Conservation (phyloP, 2,888 invertebrate species). For the Apantesis nais region DNA sequence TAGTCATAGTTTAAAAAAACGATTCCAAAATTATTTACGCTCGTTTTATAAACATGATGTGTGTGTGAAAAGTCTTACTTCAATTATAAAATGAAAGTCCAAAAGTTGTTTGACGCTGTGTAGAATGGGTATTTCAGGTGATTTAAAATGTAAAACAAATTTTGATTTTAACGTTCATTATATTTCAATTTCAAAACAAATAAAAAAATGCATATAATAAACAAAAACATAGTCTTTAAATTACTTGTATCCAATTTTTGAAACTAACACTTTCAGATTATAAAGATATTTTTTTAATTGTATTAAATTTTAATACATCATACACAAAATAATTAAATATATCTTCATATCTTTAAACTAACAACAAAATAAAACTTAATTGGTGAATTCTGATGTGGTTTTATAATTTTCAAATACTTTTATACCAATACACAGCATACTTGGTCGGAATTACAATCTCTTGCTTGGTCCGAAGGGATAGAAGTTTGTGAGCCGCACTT, state of each 20-base stretch:
- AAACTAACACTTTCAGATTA: constrained; percentile 14
- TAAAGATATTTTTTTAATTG: not conserved
- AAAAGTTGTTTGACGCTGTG: not conserved
- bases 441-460: not conserved
- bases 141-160: constrained; percentile 5
- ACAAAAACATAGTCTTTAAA: constrained; percentile 33
- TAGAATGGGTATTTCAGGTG: not conserved
- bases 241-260: constrained; percentile 19
- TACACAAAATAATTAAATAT: not conserved
- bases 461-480: not conserved
- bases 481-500: rapidly evolving
- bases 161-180: constrained; percentile 46
- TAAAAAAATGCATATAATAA: constrained; percentile 45
- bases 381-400: not conserved
- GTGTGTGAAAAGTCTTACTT: not conserved
- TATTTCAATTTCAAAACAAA: constrained; percentile 49
- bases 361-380: not conserved
- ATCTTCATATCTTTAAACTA: too few relatives aligned
- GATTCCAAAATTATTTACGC: too few relatives aligned
- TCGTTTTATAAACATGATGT: not conserved
- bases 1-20: too few relatives aligned
- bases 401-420: not conserved
- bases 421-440: not conserved
- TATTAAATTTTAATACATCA: not conserved
- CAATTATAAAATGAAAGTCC: not conserved